Percentiles rank a stretch among this genome's conserved stretches.
phyloP scores from a whole-genome alignment of 2,113 vertebrate species.

The Psophia crepitans region DNA sequence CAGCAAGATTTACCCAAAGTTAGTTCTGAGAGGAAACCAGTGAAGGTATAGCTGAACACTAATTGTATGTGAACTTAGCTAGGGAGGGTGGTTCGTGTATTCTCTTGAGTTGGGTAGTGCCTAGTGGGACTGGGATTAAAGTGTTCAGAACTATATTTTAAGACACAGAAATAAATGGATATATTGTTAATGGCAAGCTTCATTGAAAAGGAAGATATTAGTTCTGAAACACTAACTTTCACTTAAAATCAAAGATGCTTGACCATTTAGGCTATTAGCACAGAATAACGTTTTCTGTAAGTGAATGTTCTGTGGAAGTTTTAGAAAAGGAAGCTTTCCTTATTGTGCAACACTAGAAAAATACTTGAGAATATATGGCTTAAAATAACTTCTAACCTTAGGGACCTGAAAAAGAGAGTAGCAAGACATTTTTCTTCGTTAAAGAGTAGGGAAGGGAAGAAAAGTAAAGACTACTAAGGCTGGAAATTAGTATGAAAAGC shows the following conservation, averaged over 20 bases:
- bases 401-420: not conserved
- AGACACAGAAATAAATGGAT: not conserved
- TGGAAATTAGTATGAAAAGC: not conserved
- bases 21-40: not conserved
- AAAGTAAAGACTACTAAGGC: not conserved
- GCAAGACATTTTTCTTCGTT: not conserved
- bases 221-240: not conserved
- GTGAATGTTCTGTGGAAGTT: not conserved
- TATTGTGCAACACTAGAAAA: not conserved
- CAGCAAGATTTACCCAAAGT: too few relatives aligned
- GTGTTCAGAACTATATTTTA: not conserved
- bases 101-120: not conserved
- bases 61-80: not conserved
- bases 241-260: not conserved
- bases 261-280: not conserved
- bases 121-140: not conserved
- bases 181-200: not conserved
- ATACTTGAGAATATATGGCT: not conserved
- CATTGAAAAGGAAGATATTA: not conserved
- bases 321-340: not conserved
- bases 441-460: accelerated
- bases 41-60: not conserved
- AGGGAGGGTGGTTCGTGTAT: not conserved
- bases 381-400: not conserved
- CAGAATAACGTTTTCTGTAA: not conserved